Percentiles rank a stretch among this genome's conserved stretches.
These are phyloP conservation scores for Eilema caniola DNA, from an alignment of 2,888 invertebrate species.

Conservation along the genomic window DNA sequence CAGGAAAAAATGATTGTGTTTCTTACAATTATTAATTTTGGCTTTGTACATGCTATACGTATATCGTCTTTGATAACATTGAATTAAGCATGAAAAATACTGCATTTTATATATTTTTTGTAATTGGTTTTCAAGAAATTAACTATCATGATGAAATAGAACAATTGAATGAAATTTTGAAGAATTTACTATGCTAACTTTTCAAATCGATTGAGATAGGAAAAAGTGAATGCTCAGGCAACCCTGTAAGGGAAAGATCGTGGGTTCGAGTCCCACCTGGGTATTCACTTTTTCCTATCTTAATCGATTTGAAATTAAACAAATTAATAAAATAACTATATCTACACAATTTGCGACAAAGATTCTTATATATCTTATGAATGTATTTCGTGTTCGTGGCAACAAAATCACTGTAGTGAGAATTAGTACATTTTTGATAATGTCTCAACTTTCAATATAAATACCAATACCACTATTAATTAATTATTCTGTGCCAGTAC, in stretches of 20 bases:
- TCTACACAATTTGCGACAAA: not conserved
- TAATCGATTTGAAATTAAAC: no score
- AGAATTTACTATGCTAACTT: no score
- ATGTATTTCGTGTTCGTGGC: not conserved
- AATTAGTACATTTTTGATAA: not conserved
- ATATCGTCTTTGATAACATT: conserved; percentile 42
- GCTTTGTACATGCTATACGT: conserved; percentile 51
- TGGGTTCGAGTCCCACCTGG: no score
- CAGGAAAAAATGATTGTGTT: not conserved
- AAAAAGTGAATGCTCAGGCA: no score
- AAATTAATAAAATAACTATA: no score
- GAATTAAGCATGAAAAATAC: not conserved
- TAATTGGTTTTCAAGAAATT: not conserved
- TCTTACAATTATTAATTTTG: conserved; percentile 23
- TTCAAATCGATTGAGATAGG: no score
- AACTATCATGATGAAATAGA: not conserved
- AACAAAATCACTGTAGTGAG: not conserved
- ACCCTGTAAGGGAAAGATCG: no score
- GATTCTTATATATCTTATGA: not conserved
- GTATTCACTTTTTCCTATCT: no score
- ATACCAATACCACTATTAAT: no score
- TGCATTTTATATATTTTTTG: not conserved
- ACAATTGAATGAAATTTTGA: no score
- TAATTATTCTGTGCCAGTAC: no score
- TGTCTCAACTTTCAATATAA: not conserved